Conservation (phyloP, 2,797 vertebrate genomes). For the Rhynchotus rufescens region DNA sequence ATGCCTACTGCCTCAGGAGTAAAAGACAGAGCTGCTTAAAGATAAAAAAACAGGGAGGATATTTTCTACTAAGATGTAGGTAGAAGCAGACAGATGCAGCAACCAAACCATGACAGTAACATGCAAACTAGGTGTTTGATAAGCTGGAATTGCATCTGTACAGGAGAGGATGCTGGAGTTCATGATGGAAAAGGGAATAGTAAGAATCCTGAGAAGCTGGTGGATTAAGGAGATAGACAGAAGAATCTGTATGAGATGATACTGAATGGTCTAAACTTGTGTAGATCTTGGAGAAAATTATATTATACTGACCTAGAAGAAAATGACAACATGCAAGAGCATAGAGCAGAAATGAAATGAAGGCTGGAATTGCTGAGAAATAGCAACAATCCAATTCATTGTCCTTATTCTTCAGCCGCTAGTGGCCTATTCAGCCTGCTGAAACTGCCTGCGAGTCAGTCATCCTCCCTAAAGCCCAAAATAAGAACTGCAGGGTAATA, state of each 20-base stretch:
- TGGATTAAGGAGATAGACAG: background rate
- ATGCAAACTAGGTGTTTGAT: constrained; percentile 2
- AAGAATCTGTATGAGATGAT: background rate
- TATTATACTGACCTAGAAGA: background rate
- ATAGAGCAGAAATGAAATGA: background rate
- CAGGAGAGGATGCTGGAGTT: background rate
- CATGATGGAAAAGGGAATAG: background rate
- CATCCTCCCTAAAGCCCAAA: background rate
- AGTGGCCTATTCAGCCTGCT: background rate
- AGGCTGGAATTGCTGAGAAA: background rate
- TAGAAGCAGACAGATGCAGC: background rate
- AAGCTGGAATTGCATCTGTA: background rate
- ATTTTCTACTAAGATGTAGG: background rate
- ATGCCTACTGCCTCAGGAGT: background rate
- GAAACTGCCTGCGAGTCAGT: background rate
- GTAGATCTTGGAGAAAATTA: background rate
- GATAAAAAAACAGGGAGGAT: background rate
- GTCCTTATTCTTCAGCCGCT: background rate
- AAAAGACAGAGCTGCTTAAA: background rate
- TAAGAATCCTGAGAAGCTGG: background rate
- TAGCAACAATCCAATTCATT: rapidly evolving
- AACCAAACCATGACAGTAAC: background rate
- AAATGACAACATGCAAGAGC: background rate
- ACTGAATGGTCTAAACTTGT: background rate
- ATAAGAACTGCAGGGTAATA: background rate